These are phyloP conservation scores for Oreortyx pictus DNA, from an alignment of 2,797 vertebrate species.

Conservation along the genomic window DNA sequence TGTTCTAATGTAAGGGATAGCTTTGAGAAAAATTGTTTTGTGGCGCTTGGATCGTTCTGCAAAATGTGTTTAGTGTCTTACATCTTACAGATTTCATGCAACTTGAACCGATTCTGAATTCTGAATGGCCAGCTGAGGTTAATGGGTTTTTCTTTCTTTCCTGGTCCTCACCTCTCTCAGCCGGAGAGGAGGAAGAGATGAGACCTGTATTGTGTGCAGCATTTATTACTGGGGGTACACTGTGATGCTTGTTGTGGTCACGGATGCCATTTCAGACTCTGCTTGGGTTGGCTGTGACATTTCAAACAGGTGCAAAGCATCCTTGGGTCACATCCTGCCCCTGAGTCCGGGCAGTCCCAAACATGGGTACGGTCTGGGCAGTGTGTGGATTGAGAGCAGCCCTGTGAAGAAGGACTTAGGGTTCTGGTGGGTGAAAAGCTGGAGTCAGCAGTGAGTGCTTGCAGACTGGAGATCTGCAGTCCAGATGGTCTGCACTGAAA, in stretches of 20 bases:
- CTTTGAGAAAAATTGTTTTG: background rate
- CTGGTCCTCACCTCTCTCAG: background rate
- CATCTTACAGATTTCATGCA: background rate
- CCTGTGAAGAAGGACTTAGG: background rate
- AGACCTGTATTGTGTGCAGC: background rate
- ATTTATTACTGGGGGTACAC: background rate
- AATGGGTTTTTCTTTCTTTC: conserved; percentile 5
- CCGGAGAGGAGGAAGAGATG: background rate
- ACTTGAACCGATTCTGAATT: background rate
- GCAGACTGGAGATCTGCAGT: too few species aligned
- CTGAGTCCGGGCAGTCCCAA: background rate
- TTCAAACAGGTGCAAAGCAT: background rate
- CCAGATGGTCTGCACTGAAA: background rate
- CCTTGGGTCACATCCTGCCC: background rate
- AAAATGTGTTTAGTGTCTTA: background rate
- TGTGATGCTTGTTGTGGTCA: background rate
- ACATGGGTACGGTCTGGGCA: background rate
- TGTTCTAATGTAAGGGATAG: background rate
- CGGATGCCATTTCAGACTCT: background rate
- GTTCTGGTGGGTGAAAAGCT: background rate
- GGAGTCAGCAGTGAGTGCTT: background rate
- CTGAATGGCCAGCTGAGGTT: background rate
- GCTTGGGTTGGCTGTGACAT: background rate
- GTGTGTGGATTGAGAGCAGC: background rate
- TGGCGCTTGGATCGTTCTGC: background rate